phyloP scores from a whole-genome alignment of 2,888 invertebrate genomes.

The Pandemis cinnamomeana region DNA sequence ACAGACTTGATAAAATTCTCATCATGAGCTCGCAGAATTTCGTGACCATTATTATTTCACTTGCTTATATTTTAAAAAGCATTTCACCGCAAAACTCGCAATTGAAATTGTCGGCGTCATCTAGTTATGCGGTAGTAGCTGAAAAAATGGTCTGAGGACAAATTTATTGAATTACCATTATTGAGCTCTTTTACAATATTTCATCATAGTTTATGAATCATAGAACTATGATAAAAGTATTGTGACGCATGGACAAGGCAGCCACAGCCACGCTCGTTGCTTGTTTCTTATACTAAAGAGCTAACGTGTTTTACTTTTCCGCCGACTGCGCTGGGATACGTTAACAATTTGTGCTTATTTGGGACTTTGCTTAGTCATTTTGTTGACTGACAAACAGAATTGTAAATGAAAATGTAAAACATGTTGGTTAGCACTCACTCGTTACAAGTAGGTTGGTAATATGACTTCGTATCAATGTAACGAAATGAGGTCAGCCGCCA shows the following conservation, averaged over 20 bases:
- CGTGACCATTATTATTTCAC: no score
- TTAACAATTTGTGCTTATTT: constrained; percentile 39
- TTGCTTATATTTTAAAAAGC: no score
- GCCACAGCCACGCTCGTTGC: constrained; percentile 19
- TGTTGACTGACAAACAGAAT: constrained; percentile 33
- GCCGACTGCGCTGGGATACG: constrained; percentile 34
- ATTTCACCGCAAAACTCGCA: no score
- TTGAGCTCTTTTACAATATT: no score
- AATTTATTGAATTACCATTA: no score
- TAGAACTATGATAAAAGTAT: not conserved
- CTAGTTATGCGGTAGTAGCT: no score
- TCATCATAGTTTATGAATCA: no score
- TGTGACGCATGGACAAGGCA: not conserved
- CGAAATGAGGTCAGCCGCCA: not conserved
- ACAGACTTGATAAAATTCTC: no score
- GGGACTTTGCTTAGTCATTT: constrained; percentile 35
- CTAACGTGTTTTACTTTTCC: constrained; percentile 34
- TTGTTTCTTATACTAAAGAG: constrained; percentile 27
- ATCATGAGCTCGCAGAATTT: no score
- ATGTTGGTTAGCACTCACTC: constrained; percentile 2
- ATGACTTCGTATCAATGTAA: not conserved
- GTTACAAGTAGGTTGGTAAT: constrained; percentile 6
- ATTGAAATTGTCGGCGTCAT: no score
- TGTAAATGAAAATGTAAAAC: constrained; percentile 17
- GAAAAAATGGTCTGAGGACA: no score